These are phyloP conservation scores for Tigriopus japonicus DNA, from an alignment of 1,140 invertebrate genomes.

Conservation along the genomic window DNA sequence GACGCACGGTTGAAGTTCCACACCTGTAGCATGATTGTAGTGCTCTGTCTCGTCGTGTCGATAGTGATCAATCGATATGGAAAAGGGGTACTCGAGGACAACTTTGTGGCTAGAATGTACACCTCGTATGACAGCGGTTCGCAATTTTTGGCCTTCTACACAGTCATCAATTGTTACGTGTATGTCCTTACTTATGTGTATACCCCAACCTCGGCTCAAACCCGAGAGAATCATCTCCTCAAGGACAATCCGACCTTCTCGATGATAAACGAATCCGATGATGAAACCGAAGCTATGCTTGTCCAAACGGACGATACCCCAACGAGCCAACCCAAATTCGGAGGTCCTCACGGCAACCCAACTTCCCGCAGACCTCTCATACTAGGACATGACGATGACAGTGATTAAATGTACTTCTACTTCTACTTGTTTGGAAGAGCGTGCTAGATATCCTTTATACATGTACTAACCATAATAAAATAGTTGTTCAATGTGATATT, in stretches of 20 bases:
- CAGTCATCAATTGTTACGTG: conserved; percentile 82
- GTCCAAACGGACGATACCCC: background rate
- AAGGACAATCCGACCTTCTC: conserved; percentile 94
- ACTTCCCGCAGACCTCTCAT: background rate
- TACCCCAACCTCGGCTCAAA: conserved; percentile 43
- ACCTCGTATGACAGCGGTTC: conserved; percentile 47
- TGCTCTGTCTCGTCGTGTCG: conserved; percentile 5
- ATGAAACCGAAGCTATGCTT: conserved; percentile 60
- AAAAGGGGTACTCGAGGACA: conserved; percentile 69
- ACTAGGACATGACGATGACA: background rate
- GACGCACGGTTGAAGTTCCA: conserved; percentile 13
- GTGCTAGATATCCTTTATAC: too few species aligned
- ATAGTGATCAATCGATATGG: conserved; percentile 39
- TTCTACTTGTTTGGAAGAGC: too few species aligned
- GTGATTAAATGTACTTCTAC: background rate
- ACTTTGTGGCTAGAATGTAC: conserved; percentile 54
- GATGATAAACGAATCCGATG: conserved; percentile 95
- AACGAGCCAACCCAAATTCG: background rate
- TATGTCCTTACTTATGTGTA: conserved; percentile 89
- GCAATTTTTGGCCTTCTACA: conserved; percentile 86
- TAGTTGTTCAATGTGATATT: too few species aligned
- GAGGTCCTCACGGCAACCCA: too few species aligned
- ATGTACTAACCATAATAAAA: too few species aligned
- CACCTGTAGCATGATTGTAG: background rate
- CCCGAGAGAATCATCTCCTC: conserved; percentile 67